Base-by-base conservation (phyloP, 2,797 vertebrate species). In the Chelon labrosus region DNA sequence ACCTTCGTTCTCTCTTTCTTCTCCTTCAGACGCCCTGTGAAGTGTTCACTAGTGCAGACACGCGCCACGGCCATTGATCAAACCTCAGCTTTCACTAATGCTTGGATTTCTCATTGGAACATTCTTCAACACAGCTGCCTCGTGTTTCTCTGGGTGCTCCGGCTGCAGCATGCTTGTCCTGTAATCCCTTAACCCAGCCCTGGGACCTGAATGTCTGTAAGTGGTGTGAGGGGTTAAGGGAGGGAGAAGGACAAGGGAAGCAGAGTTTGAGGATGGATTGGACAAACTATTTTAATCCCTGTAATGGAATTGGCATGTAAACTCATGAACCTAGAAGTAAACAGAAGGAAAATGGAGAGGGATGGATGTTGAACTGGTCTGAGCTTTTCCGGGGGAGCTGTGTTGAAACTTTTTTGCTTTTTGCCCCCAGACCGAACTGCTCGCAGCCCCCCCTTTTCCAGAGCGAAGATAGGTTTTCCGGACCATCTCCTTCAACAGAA, bases 251-350 rank as follows among this genome's bases (percentile, higher is more conserved):
- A 86, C 84, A 80, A 83, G 87, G 75, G 75, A 82, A 85, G 74
- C 53, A 57, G 70, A 86, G 84, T 85, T 88, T 84, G 82, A 86
- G 82, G 82, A 89, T 83, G 87, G 87, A 89, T 88, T 87, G 86
- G 79, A 90, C 89, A 93, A 95, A 94, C 92, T 92, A 91, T 92
- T 93, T 93, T 93, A 95, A 95, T 94, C 94, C 92, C 85, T 77
- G 85, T 94, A 94, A 94, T 94, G 94, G 94, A 94, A 93, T 86
- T 90, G 89, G 85, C 90, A 91, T 92, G 93, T 93, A 94, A 95
- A 94, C 93, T 91, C 85, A 79, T 83, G 90, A 92, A 87, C 83
- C 54, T 74, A 86, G 85, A 92, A 85, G 93, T 93, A 94, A 94
- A 93, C 90, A 92, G 77, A 77, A 71, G 58, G 90, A 91, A 91